Base-by-base conservation (phyloP, 2,113 vertebrate genomes). In the Pelvicachromis taeniatus region DNA sequence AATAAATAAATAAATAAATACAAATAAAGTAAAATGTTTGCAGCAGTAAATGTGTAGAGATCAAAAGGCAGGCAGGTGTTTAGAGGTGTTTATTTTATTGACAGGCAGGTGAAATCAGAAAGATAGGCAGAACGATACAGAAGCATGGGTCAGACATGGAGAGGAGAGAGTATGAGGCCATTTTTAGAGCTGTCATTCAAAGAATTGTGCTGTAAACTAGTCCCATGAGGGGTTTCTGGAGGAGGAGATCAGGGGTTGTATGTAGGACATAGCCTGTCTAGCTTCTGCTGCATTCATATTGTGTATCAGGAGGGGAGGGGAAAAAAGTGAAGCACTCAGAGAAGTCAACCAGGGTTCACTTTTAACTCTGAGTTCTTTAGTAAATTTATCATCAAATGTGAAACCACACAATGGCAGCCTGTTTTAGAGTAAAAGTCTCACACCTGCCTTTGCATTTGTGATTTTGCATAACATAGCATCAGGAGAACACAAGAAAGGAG, bases 141-240 rank as follows among this genome's bases (percentile, higher is more conserved):
- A 21, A 16, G 40, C 26, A 9, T 31, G 17, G 65, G 9, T 86
- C 70, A 75, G 38, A 48, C 50, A 26, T 10, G 19, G 21, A 83
- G 52, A 78, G 40, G 63, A 48, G 23, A 70, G 13, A 77, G 33
- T 54, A 9, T 26, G 16, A 82, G 58, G 79, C 77, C 87, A 89
- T 52, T 61, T 90, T 88, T 87, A 90, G 87, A 90, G 56, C 85
- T 84, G 78, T 81, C 87, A 88, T 45, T 93, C 89, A 86, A 53
- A 63, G 40, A 77, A 58, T 11, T 35, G 81, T 13, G 52, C 21
- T 13, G 53, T 53, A 52, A 78, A 80, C 31, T 77, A 45, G 58
- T 86, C 85, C 78, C 85, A 73, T 9, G 19, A 88, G 87, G 90
- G 63, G 80, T 80, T 91, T 90, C 86, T 73, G 19, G 50, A 42